Conservation (phyloP, 2,113 vertebrate genomes). For the Oreochromis aureus region DNA sequence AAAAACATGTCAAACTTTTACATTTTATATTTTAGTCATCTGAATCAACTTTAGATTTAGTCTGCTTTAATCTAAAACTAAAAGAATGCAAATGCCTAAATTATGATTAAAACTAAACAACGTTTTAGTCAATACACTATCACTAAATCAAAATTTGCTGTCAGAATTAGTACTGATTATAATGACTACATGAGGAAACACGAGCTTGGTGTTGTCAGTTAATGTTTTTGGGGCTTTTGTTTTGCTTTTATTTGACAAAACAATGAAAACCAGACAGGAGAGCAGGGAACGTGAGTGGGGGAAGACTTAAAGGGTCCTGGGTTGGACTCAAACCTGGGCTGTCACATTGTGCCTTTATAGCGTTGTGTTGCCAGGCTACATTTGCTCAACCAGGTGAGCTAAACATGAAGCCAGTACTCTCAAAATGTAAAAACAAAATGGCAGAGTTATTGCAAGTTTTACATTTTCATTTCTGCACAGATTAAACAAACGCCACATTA, state of each 20-base stretch:
- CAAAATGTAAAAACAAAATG: background rate
- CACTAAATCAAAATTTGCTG: background rate
- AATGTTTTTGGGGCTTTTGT: background rate
- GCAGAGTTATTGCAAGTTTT: background rate
- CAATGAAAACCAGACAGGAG: background rate
- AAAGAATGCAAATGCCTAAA: background rate
- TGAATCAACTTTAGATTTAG: background rate
- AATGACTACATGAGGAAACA: fast-evolving
- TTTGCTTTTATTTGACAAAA: background rate
- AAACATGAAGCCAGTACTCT: background rate
- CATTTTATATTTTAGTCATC: background rate
- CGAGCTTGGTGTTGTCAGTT: background rate
- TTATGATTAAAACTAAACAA: background rate
- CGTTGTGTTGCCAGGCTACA: background rate
- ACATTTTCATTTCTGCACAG: background rate
- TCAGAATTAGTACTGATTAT: background rate
- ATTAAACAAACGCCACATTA: background rate
- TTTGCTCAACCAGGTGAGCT: background rate
- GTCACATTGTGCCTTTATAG: background rate
- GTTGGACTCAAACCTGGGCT: background rate
- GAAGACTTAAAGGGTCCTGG: background rate
- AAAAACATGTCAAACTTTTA: background rate
- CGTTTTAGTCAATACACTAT: background rate
- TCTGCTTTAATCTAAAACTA: background rate
- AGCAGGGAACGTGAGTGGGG: background rate